Percentiles rank a stretch among this genome's conserved stretches.
phyloP scores from a whole-genome alignment of 2,888 invertebrate genomes.

The Abrostola triplasia region DNA sequence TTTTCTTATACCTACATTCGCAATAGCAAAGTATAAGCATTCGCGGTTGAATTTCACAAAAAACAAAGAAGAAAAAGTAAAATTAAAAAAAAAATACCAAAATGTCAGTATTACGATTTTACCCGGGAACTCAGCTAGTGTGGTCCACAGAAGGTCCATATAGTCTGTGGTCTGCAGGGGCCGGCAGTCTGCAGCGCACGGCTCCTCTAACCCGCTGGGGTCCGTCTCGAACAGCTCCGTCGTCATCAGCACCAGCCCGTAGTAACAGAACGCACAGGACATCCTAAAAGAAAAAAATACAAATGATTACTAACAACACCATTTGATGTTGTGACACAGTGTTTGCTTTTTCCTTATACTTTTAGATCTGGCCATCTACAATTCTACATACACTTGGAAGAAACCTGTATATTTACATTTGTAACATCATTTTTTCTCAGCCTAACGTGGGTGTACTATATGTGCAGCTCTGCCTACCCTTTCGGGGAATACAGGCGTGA shows the following conservation, averaged over 20 bases:
- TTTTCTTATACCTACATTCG: too few relatives aligned
- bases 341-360: too few relatives aligned
- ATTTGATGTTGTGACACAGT: too few relatives aligned
- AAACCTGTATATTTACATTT: too few relatives aligned
- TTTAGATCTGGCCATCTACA: too few relatives aligned
- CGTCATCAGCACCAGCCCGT: constrained; percentile 97
- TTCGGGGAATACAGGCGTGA: too few relatives aligned
- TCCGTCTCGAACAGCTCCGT: constrained; percentile 95
- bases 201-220: constrained; percentile 72
- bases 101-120: constrained; percentile 14
- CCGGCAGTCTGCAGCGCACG: constrained; percentile 91
- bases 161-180: constrained; percentile 95
- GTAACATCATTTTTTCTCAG: too few relatives aligned
- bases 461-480: too few relatives aligned
- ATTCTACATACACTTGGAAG: too few relatives aligned
- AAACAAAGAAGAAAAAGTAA: neutral
- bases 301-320: constrained; percentile 38
- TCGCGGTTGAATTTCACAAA: too few relatives aligned
- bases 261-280: constrained; percentile 98
- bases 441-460: too few relatives aligned
- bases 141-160: constrained; percentile 97
- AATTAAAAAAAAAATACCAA: neutral
- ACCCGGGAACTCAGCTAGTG: constrained; percentile 98
- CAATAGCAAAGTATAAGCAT: too few relatives aligned
- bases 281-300: constrained; percentile 89